phyloP scores from a whole-genome alignment of 2,888 invertebrate species.

The Lapara coniferarum region DNA sequence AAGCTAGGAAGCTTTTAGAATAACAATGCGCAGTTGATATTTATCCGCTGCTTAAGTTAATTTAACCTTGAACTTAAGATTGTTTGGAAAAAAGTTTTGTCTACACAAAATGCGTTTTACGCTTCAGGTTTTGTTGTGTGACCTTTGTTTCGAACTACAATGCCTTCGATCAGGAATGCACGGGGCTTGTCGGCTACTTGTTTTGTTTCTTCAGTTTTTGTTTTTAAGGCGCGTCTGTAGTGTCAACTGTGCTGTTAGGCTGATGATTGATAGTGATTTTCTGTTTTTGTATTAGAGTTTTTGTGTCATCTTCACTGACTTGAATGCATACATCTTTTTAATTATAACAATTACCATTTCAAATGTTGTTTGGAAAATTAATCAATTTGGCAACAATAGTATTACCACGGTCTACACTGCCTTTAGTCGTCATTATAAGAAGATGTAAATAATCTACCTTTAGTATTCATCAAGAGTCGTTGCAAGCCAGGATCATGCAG shows the following conservation, averaged over 20 bases:
- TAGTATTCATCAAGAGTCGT: constrained; percentile 26
- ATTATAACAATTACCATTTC: too few relatives aligned
- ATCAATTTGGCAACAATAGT: too few relatives aligned
- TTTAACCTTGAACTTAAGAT: constrained; percentile 33
- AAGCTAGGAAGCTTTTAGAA: constrained; percentile 27
- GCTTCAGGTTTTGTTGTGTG: constrained; percentile 18
- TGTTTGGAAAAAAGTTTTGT: constrained; percentile 20
- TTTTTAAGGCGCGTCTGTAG: not conserved
- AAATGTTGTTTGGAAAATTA: too few relatives aligned
- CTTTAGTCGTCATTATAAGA: not conserved
- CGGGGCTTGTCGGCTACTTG: constrained; percentile 8
- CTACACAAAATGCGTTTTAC: constrained; percentile 25
- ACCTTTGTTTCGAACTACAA: constrained; percentile 19
- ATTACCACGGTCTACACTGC: too few relatives aligned
- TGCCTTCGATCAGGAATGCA: constrained; percentile 21
- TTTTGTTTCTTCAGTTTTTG: constrained; percentile 9
- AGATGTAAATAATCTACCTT: not conserved
- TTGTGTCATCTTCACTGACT: not conserved
- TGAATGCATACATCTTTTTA: too few relatives aligned
- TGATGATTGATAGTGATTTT: not conserved
- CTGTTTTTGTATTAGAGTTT: not conserved
- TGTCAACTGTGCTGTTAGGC: constrained; percentile 6
- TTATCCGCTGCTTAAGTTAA: constrained; percentile 30
- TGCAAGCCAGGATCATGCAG: constrained; percentile 60
- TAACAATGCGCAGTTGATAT: constrained; percentile 34